Percentiles rank a stretch among this genome's conserved stretches.
These are phyloP conservation scores for Deilephila elpenor DNA, from an alignment of 2,888 invertebrate genomes.

Conservation along the genomic window DNA sequence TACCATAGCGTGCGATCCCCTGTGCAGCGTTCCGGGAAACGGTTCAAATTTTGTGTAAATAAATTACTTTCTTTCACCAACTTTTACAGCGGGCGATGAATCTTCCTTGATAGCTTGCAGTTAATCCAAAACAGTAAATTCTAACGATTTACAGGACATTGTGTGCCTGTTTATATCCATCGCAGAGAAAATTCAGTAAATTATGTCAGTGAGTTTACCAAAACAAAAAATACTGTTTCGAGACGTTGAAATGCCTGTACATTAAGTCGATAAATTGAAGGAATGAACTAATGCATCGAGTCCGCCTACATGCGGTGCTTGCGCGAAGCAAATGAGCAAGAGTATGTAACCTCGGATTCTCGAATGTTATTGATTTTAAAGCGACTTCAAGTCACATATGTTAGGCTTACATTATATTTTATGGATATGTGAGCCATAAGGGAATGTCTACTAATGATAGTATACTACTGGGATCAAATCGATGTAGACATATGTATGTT, in stretches of 20 bases:
- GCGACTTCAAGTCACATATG: conserved; percentile 29
- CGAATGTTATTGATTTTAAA: conserved; percentile 40
- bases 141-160: background rate
- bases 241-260: conserved; percentile 43
- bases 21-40: conserved; percentile 52
- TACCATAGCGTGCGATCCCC: conserved; percentile 51
- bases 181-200: background rate
- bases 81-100: conserved; percentile 7
- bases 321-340: conserved; percentile 50
- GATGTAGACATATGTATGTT: background rate
- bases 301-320: conserved; percentile 61
- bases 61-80: conserved; percentile 1
- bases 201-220: background rate
- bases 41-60: conserved; percentile 49
- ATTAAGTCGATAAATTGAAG: conserved; percentile 60
- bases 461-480: background rate
- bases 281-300: conserved; percentile 65
- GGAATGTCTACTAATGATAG: background rate
- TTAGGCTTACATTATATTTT: conserved; percentile 18
- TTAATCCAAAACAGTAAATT: conserved; percentile 20
- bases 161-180: background rate
- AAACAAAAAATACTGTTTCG: background rate
- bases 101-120: conserved; percentile 16
- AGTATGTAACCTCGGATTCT: conserved; percentile 40
- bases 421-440: background rate